Base-by-base conservation (phyloP, 2,113 vertebrate genomes). In the Halichoeres trimaculatus region DNA sequence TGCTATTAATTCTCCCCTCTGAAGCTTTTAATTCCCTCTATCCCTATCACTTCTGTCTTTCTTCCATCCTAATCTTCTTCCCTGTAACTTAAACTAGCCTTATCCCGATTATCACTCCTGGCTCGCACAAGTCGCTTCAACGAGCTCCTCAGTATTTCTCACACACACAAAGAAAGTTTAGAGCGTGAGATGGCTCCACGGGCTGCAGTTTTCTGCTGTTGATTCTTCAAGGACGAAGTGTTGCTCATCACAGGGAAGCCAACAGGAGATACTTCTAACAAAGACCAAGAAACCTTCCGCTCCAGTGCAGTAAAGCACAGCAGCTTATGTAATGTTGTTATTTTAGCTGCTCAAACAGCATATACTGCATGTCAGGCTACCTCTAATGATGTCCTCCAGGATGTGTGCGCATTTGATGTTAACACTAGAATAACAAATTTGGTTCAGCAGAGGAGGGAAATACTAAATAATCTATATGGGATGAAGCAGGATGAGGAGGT, bases 281-380 rank as follows among this genome's bases (percentile, higher is more conserved):
- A 38, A 70, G 55, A 58, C 41, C 34, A 50, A 77, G 51, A 82
- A 59, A 36, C 51, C 17, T 26, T 40, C 43, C 69, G 24, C 35
- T 80, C 30, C 14, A 40, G 56, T 38, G 63, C 20, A 57, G 36
- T 53, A 50, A 70, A 65, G 51, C 57, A 67, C 67, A 80, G 22
- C 69, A 40, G n/a, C 78, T 84, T 85, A 79, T 74, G 71, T 81
- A 82, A 88, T 86, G 76, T 36, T 72, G 48, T 77, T 80, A 52
- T 85, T 76, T 64, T 51, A 67, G 71, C 66, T 22, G 12, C 55
- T 67, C 51, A 65, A 63, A 76, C 16, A 2, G 51, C 3, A 51
- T 67, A 41, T 58, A 83, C 45, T n/a, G 45, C 45, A 48, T 70
- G 58, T 69, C 35, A 68, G 41, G 54, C 64, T 50, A 63, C 48